phyloP scores from a whole-genome alignment of 2,888 invertebrate genomes.

The Eilema sororculum region DNA sequence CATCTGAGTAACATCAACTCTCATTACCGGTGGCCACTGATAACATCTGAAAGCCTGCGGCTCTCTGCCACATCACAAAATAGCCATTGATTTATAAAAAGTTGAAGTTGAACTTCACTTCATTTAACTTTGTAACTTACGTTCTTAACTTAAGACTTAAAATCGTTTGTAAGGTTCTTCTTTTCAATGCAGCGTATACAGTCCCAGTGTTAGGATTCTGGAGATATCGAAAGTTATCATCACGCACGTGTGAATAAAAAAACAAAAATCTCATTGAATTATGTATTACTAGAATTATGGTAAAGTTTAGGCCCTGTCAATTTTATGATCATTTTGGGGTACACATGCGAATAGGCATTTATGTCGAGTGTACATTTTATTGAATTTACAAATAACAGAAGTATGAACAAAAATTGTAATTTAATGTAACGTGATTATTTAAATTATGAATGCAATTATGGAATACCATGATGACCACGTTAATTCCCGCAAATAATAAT shows the following conservation, averaged over 20 bases:
- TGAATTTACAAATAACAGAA: too few species aligned
- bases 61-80: slow-evolving; percentile 63
- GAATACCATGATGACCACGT: too few species aligned
- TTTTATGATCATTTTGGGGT: too few species aligned
- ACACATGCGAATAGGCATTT: too few species aligned
- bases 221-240: slow-evolving; percentile 32
- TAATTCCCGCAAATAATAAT: too few species aligned
- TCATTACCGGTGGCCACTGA: slow-evolving; percentile 77
- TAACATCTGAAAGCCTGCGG: slow-evolving; percentile 73
- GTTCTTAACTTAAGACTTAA: neutral
- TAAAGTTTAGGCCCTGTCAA: too few species aligned
- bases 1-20: slow-evolving; percentile 75
- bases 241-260: slow-evolving; percentile 30
- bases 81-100: slow-evolving; percentile 59
- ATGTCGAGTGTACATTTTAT: too few species aligned
- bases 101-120: slow-evolving; percentile 36
- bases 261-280: slow-evolving; percentile 24
- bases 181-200: slow-evolving; percentile 31
- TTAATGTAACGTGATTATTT: too few species aligned
- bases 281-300: too few species aligned
- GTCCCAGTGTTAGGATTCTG: slow-evolving; percentile 34
- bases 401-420: too few species aligned
- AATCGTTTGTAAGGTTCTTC: slow-evolving; percentile 6
- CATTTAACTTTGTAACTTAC: slow-evolving; percentile 30
- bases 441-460: too few species aligned